Conservation (phyloP, 2,888 invertebrate genomes). For the Andrena bucephala region DNA sequence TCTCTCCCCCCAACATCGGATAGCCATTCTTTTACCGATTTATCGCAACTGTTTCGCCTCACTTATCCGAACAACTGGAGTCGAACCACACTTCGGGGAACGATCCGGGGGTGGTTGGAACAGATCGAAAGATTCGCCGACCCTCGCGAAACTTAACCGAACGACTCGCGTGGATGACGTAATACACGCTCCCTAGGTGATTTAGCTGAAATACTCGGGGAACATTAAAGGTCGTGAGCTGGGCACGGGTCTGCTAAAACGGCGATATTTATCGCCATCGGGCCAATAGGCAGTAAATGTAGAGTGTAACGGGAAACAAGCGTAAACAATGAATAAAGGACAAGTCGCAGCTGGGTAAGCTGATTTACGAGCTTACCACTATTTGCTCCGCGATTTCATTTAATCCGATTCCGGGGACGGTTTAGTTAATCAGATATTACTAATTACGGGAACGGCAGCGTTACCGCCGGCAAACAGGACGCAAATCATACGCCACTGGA, state of each 20-base stretch:
- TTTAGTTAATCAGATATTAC: slow-evolving; percentile 66
- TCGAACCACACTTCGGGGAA: background rate
- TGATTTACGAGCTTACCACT: slow-evolving; percentile 59
- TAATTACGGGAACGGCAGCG: slow-evolving; percentile 60
- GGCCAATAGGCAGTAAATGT: slow-evolving; percentile 49
- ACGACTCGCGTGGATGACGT: background rate
- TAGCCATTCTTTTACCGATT: slow-evolving; percentile 2
- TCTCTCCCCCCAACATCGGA: background rate
- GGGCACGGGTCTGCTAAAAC: slow-evolving; percentile 18
- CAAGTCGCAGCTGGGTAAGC: slow-evolving; percentile 64
- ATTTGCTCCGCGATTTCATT: slow-evolving; percentile 64
- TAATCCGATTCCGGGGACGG: slow-evolving; percentile 56
- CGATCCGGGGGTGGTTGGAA: slow-evolving; percentile 7
- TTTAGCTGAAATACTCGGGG: background rate
- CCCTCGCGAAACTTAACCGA: background rate
- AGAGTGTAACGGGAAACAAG: slow-evolving; percentile 45
- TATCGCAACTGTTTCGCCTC: slow-evolving; percentile 7
- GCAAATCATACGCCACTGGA: slow-evolving; percentile 52
- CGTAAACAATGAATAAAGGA: slow-evolving; percentile 60
- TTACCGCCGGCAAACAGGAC: slow-evolving; percentile 13
- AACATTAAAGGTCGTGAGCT: slow-evolving; percentile 13
- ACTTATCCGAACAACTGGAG: slow-evolving; percentile 13
- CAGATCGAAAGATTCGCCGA: background rate
- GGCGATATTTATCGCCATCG: slow-evolving; percentile 48
- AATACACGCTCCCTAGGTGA: background rate